A percentile compares a stretch with the other conserved stretches of the same genome.
These are phyloP conservation scores for Porites australiensis DNA, from an alignment of 64 coral and sea anemone species.

Conservation along the genomic window DNA sequence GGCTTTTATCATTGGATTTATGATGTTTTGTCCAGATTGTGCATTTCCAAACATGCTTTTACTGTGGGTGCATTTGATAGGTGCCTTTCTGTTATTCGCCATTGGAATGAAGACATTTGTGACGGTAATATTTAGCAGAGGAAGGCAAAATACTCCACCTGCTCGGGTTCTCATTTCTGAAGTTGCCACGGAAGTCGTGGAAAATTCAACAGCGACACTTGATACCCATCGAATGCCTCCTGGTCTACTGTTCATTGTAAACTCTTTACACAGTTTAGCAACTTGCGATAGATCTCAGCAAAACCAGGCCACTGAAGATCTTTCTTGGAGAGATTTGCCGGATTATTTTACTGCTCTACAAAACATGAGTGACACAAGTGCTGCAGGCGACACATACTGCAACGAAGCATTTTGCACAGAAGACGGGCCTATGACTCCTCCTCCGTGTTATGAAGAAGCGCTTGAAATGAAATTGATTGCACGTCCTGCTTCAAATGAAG, in stretches of 20 bases:
- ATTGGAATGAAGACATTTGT: not conserved
- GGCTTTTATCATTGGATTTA: not conserved
- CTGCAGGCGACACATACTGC: not conserved
- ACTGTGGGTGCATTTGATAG: no score
- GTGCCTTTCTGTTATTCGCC: not conserved
- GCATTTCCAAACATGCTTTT: not conserved
- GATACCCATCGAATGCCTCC: not conserved
- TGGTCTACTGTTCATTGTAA: not conserved
- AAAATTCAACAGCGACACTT: not conserved
- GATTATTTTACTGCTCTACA: not conserved
- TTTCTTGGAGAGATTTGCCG: not conserved
- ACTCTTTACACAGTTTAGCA: not conserved
- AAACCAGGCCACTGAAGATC: not conserved
- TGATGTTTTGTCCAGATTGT: not conserved
- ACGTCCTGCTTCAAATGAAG: no score
- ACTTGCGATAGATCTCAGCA: not conserved
- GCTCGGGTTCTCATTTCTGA: not conserved
- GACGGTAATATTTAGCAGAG: not conserved
- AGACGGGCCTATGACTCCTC: not conserved
- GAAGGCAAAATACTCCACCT: not conserved
- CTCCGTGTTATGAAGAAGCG: not conserved
- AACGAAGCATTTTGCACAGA: not conserved
- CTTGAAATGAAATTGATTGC: not conserved
- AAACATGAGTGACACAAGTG: not conserved
- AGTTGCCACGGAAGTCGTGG: not conserved